Conservation (phyloP, 2,113 vertebrate species). For the Rhodinocichla rosea region DNA sequence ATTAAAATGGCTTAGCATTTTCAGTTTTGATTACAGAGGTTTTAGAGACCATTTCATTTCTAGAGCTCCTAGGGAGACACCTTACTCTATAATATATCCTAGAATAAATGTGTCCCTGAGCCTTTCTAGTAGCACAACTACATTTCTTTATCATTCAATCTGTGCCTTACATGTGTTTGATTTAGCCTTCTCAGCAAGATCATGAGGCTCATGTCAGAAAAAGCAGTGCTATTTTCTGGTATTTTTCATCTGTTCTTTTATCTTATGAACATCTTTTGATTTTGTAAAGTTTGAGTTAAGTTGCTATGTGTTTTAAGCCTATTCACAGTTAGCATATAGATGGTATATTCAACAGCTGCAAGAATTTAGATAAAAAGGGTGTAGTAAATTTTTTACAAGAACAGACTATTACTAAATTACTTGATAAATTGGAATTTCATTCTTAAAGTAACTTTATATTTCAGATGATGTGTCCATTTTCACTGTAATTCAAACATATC, state of each 20-base stretch:
- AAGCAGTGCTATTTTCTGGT: neutral
- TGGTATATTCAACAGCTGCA: neutral
- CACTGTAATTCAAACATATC: neutral
- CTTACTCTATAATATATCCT: neutral
- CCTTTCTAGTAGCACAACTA: neutral
- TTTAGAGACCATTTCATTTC: neutral
- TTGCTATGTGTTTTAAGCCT: neutral
- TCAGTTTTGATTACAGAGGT: neutral
- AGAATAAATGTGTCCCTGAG: neutral
- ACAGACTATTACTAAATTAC: neutral
- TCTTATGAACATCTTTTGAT: neutral
- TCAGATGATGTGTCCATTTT: neutral
- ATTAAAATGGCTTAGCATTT: neutral
- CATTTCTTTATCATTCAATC: neutral
- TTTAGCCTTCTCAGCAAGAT: neutral
- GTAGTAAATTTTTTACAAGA: neutral
- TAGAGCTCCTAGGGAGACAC: neutral
- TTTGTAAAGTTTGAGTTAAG: neutral
- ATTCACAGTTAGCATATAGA: neutral
- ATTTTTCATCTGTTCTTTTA: neutral
- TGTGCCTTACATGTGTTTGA: neutral
- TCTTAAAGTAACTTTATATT: neutral
- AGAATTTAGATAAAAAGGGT: neutral
- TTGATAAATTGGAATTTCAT: rapidly evolving
- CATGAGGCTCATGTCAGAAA: neutral